A percentile compares a stretch with the other conserved stretches of the same genome.
phyloP scores from a whole-genome alignment of 2,888 invertebrate genomes.

The Pandemis heparana region DNA sequence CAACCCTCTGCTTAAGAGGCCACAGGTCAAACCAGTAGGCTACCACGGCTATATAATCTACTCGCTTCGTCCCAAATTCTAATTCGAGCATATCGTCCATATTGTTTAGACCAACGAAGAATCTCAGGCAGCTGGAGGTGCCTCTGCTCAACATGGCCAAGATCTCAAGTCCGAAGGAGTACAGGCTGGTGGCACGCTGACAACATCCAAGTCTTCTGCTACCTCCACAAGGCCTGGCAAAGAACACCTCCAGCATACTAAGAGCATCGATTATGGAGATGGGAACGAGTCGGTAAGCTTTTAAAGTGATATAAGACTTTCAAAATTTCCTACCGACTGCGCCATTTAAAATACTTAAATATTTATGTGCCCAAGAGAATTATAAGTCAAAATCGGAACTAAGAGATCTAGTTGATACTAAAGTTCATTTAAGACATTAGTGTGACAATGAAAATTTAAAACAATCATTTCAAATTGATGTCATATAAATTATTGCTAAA shows the following conservation, averaged over 20 bases:
- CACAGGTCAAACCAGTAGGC: too few relatives aligned
- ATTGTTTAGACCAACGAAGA: conserved; percentile 72
- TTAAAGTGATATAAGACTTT: not conserved
- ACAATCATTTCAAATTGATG: too few relatives aligned
- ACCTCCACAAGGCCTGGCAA: conserved; percentile 85
- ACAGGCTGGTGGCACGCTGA: conserved; percentile 91
- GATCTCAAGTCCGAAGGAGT: conserved; percentile 92
- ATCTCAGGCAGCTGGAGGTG: conserved; percentile 70
- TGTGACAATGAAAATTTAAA: too few relatives aligned
- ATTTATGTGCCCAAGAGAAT: too few relatives aligned
- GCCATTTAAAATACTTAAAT: not conserved
- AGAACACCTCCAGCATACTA: conserved; percentile 84
- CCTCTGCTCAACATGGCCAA: conserved; percentile 68
- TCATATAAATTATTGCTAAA: not conserved
- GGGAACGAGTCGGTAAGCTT: conserved; percentile 85
- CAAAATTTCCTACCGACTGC: not conserved
- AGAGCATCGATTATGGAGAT: conserved; percentile 89
- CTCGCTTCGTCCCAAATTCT: not conserved
- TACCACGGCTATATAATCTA: too few relatives aligned
- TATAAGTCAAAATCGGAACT: too few relatives aligned
- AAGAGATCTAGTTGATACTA: too few relatives aligned
- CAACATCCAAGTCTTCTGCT: conserved; percentile 87
- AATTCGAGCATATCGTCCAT: not conserved
- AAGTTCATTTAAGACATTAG: too few relatives aligned
- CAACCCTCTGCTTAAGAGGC: too few relatives aligned